Conservation (phyloP, 2,113 vertebrate genomes). For the Elanus axillaris region DNA sequence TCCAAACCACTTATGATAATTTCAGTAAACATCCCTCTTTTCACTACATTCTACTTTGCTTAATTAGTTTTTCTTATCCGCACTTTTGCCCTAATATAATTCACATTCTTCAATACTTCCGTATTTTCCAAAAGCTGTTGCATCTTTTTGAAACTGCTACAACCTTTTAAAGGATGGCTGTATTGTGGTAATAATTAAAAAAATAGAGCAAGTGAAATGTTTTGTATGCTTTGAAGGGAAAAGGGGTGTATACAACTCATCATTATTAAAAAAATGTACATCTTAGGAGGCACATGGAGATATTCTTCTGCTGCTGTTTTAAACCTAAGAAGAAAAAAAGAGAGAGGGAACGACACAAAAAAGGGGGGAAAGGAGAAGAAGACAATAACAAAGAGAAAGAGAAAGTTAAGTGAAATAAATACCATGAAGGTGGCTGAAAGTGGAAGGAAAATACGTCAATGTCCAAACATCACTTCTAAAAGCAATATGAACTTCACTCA, state of each 20-base stretch:
- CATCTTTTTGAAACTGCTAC: background rate
- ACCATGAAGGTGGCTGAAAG: background rate
- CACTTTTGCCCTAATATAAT: background rate
- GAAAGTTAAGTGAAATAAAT: conserved; percentile 38
- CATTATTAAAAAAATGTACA: background rate
- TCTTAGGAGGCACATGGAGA: conserved; percentile 32
- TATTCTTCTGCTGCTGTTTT: conserved; percentile 35
- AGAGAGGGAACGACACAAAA: conserved; percentile 27
- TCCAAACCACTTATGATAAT: background rate
- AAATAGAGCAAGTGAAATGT: background rate
- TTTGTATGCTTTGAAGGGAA: background rate
- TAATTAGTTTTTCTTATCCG: background rate
- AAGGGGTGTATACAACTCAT: background rate
- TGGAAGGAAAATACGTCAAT: background rate
- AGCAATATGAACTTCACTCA: background rate
- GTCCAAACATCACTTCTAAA: background rate
- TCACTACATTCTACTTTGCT: background rate
- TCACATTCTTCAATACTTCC: background rate
- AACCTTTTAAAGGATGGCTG: background rate
- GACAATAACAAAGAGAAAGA: conserved; percentile 57
- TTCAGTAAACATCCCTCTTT: background rate
- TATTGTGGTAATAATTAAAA: background rate
- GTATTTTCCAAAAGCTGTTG: background rate
- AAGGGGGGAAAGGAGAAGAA: background rate
- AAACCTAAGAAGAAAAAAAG: conserved; percentile 53